Conservation (phyloP, 2,797 vertebrate genomes). For the Sarcophilus harrisii region DNA sequence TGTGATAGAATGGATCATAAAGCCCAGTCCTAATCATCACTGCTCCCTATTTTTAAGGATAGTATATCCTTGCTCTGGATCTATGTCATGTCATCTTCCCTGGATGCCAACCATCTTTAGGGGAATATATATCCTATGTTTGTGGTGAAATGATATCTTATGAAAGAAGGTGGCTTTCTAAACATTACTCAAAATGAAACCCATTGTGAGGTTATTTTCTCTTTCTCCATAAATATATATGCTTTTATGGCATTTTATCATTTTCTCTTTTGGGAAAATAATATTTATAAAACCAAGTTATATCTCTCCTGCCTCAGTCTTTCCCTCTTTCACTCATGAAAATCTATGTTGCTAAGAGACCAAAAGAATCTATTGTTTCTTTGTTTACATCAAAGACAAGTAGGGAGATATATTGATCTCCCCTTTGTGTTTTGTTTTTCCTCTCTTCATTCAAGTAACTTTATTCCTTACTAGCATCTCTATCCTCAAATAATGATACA, state of each 20-base stretch:
- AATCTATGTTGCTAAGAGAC: neutral
- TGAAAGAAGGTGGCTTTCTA: neutral
- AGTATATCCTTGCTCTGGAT: neutral
- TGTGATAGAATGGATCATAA: neutral
- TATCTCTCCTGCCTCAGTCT: neutral
- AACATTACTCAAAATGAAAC: neutral
- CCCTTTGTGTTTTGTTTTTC: neutral
- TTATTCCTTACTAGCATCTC: neutral
- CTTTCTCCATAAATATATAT: no score
- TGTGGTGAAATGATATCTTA: neutral
- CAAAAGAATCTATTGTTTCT: neutral
- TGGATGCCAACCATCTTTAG: neutral
- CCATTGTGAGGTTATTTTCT: neutral
- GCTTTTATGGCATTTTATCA: neutral
- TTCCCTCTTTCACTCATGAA: neutral
- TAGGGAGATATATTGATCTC: neutral
- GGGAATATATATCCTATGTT: neutral
- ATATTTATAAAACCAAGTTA: neutral
- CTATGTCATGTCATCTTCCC: neutral
- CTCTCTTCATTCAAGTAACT: neutral
- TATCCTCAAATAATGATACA: neutral
- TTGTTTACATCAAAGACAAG: neutral
- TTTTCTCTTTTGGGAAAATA: neutral
- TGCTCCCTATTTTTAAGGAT: neutral
- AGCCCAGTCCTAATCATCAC: neutral